phyloP scores from a whole-genome alignment of 1,140 invertebrate species.

The Psilanteris sp. region DNA sequence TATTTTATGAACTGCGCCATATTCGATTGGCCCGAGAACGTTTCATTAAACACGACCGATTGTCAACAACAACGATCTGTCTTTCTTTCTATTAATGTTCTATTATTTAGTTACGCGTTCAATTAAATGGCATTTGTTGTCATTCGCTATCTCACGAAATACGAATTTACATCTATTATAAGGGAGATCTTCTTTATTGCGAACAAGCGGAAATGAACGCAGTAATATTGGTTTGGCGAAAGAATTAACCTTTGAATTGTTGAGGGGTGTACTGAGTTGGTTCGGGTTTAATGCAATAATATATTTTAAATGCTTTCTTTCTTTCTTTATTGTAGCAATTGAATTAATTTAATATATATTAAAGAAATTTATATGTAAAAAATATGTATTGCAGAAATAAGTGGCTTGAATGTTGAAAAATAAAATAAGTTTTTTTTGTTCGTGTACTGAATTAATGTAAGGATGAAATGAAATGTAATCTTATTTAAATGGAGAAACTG shows the following conservation, averaged over 20 bases:
- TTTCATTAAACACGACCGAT: conserved; percentile 12
- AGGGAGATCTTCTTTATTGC: conserved; percentile 1
- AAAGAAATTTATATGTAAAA: too few relatives aligned
- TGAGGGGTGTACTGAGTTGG: too few relatives aligned
- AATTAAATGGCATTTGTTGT: conserved; percentile 12
- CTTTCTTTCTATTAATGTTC: not conserved
- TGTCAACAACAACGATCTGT: conserved; percentile 7
- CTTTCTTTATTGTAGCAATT: too few relatives aligned
- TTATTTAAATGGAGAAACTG: too few relatives aligned
- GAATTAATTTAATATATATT: too few relatives aligned
- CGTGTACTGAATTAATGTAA: too few relatives aligned
- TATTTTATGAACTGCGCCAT: conserved; percentile 31
- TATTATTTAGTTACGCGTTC: conserved; percentile 8
- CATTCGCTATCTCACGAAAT: not conserved
- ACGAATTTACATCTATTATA: not conserved
- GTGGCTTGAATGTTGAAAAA: too few relatives aligned
- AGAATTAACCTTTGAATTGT: conserved; percentile 5
- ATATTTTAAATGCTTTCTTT: too few relatives aligned
- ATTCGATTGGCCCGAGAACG: not conserved
- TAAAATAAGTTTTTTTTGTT: too few relatives aligned
- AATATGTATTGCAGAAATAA: too few relatives aligned
- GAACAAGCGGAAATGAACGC: conserved; percentile 8
- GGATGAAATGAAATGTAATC: too few relatives aligned
- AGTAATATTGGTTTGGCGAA: not conserved
- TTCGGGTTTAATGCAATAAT: too few relatives aligned